Conservation (phyloP, 2,113 vertebrate genomes). For the Tachysurus fulvidraco region DNA sequence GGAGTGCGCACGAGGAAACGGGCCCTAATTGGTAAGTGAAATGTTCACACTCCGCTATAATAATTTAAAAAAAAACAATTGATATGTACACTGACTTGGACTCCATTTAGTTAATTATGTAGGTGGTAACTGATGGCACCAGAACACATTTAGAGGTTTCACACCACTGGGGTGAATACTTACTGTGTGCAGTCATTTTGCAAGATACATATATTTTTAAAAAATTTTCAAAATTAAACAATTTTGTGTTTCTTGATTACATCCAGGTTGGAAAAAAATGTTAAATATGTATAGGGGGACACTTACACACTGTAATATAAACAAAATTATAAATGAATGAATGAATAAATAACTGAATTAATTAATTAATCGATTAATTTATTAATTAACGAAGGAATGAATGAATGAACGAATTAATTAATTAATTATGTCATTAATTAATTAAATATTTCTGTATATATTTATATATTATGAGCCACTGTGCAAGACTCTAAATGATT, state of each 20-base stretch:
- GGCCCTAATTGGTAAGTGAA: slow-evolving; percentile 83
- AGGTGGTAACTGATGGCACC: not conserved
- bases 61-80: not conserved
- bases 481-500: no score
- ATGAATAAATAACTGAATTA: no score
- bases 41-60: not conserved
- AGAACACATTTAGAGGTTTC: not conserved
- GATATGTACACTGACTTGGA: not conserved
- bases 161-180: not conserved
- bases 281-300: not conserved
- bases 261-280: not conserved
- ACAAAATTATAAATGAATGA: not conserved
- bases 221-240: no score
- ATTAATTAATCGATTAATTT: no score
- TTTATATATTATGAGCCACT: no score
- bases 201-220: no score
- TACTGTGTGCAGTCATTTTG: not conserved
- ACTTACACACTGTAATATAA: not conserved
- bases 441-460: not conserved
- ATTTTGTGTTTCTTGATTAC: not conserved
- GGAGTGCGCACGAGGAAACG: slow-evolving; percentile 92
- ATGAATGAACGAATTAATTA: no score
- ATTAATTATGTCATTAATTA: no score
- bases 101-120: not conserved
- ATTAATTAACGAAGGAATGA: not conserved